phyloP scores from a whole-genome alignment of 2,888 invertebrate species.

The Phortica okadai region DNA sequence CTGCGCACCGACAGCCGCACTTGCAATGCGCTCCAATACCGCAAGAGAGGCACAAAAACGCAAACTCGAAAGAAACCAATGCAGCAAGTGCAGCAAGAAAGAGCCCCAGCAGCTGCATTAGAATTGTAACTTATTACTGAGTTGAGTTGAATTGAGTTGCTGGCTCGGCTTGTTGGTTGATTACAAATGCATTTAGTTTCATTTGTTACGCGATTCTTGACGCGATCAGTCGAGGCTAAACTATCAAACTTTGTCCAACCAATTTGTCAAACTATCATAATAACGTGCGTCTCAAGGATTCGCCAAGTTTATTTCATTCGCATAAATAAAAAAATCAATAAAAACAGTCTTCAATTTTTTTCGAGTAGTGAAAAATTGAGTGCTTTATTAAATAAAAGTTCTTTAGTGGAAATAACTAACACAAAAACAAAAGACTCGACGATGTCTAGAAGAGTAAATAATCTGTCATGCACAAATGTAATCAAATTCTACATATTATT shows the following conservation, averaged over 20 bases:
- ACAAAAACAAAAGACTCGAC: neutral
- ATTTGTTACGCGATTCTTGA: slow-evolving; percentile 16
- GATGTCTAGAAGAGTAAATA: neutral
- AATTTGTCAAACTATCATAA: neutral
- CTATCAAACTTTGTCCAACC: neutral
- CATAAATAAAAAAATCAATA: neutral
- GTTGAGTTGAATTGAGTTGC: neutral
- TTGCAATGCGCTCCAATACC: no score
- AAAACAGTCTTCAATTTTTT: neutral
- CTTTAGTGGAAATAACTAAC: neutral
- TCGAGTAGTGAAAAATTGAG: neutral
- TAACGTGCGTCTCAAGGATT: neutral
- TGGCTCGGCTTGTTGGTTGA: neutral
- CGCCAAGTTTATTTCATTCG: neutral
- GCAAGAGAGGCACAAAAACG: neutral
- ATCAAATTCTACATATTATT: neutral
- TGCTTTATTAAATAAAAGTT: neutral
- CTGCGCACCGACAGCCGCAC: no score
- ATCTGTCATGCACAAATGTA: neutral
- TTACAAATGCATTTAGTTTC: neutral
- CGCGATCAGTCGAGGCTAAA: neutral
- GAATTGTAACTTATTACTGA: neutral
- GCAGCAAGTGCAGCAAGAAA: neutral
- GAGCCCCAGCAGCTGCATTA: slow-evolving; percentile 5
- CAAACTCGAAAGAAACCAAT: neutral